Conservation (phyloP, 2,888 invertebrate genomes). For the Agrotis ipsilon region DNA sequence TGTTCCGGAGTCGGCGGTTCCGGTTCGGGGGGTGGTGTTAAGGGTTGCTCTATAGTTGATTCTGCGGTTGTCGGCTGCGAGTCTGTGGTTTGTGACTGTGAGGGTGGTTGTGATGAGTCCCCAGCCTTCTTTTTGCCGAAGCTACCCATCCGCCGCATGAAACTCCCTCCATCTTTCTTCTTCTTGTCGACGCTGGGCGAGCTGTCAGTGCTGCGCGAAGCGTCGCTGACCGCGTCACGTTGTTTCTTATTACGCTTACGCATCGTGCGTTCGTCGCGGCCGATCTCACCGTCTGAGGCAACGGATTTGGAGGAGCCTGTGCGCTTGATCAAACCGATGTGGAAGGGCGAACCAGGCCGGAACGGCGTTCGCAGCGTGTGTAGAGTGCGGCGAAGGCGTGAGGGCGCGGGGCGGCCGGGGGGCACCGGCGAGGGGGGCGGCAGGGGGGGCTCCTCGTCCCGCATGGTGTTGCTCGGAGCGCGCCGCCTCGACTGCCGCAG, state of each 20-base stretch:
- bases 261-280: conserved; percentile 89
- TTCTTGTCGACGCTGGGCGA: conserved; percentile 83
- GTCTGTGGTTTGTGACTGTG: conserved; percentile 62
- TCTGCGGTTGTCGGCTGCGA: conserved; percentile 65
- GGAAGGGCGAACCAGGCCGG: conserved; percentile 89
- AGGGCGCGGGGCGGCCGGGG: conserved; percentile 74
- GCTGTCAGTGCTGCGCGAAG: conserved; percentile 82
- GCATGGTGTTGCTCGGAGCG: conserved; percentile 81
- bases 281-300: conserved; percentile 88
- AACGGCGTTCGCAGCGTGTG: conserved; percentile 88
- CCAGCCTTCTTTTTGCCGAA: conserved; percentile 83
- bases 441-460: conserved; percentile 79
- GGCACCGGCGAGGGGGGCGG: conserved; percentile 75
- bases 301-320: conserved; percentile 85
- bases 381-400: conserved; percentile 88
- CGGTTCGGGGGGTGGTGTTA: conserved; percentile 37
- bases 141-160: conserved; percentile 86
- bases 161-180: conserved; percentile 79
- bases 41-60: conserved; percentile 56
- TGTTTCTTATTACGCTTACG: conserved; percentile 89
- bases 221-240: conserved; percentile 81
- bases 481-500: conserved; percentile 80
- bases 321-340: conserved; percentile 87
- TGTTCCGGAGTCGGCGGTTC: conserved; percentile 62
- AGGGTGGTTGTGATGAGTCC: conserved; percentile 70